Evolutionary conservation across 2,888 invertebrate genomes (phyloP).

Genomic region (Synanthedon vespiformis): DNA sequence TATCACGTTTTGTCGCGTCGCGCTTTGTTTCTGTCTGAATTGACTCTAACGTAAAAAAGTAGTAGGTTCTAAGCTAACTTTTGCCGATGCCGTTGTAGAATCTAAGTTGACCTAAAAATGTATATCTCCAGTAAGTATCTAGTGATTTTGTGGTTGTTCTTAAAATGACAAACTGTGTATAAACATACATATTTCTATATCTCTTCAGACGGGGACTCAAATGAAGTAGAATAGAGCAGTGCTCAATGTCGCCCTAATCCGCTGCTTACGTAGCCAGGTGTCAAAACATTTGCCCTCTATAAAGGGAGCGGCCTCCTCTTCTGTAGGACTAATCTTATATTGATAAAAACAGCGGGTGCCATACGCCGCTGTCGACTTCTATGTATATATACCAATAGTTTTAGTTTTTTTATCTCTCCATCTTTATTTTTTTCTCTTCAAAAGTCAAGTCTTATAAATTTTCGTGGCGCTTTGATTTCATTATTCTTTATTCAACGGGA

Average conservation of each 20-base stretch:
- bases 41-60: too few relatives aligned
- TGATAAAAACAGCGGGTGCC: constrained; percentile 67
- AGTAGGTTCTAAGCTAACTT: too few relatives aligned
- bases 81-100: too few relatives aligned
- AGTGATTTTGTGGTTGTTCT: too few relatives aligned
- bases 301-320: constrained; percentile 42
- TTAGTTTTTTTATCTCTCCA: constrained; percentile 47
- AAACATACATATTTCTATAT: too few relatives aligned
- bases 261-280: constrained; percentile 47
- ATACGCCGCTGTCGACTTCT: constrained; percentile 27
- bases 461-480: constrained; percentile 61
- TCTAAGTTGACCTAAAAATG: constrained; percentile 1
- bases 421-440: constrained; percentile 43
- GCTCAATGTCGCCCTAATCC: constrained; percentile 9
- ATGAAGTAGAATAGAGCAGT: too few relatives aligned
- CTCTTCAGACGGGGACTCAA: too few relatives aligned
- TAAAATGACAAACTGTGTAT: too few relatives aligned
- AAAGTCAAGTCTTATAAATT: constrained; percentile 43
- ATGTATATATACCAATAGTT: constrained; percentile 43
- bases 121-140: too few relatives aligned
- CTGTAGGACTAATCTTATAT: constrained; percentile 56
- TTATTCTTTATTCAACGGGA: constrained; percentile 63
- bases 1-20: too few relatives aligned
- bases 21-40: too few relatives aligned
- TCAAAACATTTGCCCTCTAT: constrained; percentile 60